Conservation (phyloP, 2,797 vertebrate genomes). For the Hozukius guyotensis region DNA sequence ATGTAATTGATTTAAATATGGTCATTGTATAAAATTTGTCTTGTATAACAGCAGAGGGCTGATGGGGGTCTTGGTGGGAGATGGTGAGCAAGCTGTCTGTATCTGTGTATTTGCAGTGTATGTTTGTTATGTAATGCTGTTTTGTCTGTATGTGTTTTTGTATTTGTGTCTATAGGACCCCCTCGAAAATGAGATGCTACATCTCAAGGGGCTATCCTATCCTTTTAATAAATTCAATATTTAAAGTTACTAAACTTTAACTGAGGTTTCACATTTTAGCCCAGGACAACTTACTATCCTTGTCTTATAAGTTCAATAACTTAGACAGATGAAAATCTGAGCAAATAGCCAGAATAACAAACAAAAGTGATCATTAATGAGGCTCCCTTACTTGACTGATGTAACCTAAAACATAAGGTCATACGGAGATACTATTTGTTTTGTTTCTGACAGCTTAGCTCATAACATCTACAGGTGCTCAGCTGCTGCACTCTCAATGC, state of each 20-base stretch:
- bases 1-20: too few species aligned
- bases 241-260: not conserved
- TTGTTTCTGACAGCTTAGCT: not conserved
- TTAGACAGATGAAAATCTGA: not conserved
- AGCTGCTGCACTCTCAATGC: not conserved
- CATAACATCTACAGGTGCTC: conserved; percentile 20
- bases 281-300: not conserved
- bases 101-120: too few species aligned
- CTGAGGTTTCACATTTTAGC: not conserved
- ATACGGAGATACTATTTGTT: not conserved
- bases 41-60: too few species aligned
- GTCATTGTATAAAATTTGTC: too few species aligned
- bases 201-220: too few species aligned
- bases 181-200: too few species aligned
- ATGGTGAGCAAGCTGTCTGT: too few species aligned
- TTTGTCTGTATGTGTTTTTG: too few species aligned
- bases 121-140: too few species aligned
- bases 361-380: not conserved
- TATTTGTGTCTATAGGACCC: too few species aligned
- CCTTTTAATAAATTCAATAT: too few species aligned
- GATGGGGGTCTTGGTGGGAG: too few species aligned
- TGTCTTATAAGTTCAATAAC: not conserved
- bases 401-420: not conserved
- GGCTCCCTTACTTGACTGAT: not conserved
- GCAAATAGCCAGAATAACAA: not conserved